These are phyloP conservation scores for Otolemur crassicaudatus DNA, from an alignment of 2,797 vertebrate species.

Conservation along the genomic window DNA sequence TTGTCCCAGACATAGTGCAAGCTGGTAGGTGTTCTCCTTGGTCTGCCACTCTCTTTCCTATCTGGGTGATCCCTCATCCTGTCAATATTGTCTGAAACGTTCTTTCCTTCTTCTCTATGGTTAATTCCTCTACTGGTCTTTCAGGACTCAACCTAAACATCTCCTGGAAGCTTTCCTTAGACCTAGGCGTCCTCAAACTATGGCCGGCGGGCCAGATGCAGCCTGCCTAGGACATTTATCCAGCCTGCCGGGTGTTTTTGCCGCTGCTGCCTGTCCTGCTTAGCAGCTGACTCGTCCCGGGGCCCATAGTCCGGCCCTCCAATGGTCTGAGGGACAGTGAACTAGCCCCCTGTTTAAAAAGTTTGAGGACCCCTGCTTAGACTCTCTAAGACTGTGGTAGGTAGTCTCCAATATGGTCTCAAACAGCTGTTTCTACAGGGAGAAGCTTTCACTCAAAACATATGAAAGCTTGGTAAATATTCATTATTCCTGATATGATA, in stretches of 20 bases:
- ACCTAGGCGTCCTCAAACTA: too few species aligned
- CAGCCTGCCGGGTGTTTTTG: too few species aligned
- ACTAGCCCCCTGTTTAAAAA: too few species aligned
- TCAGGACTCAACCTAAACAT: not conserved
- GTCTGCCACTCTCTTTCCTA: not conserved
- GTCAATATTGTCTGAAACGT: not conserved
- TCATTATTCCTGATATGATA: not conserved
- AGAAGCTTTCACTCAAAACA: conserved; percentile 12
- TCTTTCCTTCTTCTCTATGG: not conserved
- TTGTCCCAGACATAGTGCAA: not conserved
- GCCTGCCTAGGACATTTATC: too few species aligned
- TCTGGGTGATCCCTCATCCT: not conserved
- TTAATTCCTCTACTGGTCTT: not conserved
- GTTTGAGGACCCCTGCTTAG: too few species aligned
- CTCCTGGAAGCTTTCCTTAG: not conserved
- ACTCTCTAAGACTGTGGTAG: not conserved
- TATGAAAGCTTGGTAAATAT: not conserved
- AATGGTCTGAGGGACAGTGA: too few species aligned
- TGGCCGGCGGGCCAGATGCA: too few species aligned
- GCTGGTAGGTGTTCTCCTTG: not conserved
- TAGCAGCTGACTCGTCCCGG: too few species aligned
- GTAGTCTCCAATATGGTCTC: not conserved
- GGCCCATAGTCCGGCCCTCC: too few species aligned
- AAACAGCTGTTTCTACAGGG: not conserved
- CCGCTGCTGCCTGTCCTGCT: too few species aligned